These are phyloP conservation scores for Cheilosia impressa DNA, from an alignment of 2,888 invertebrate species.

Conservation along the genomic window DNA sequence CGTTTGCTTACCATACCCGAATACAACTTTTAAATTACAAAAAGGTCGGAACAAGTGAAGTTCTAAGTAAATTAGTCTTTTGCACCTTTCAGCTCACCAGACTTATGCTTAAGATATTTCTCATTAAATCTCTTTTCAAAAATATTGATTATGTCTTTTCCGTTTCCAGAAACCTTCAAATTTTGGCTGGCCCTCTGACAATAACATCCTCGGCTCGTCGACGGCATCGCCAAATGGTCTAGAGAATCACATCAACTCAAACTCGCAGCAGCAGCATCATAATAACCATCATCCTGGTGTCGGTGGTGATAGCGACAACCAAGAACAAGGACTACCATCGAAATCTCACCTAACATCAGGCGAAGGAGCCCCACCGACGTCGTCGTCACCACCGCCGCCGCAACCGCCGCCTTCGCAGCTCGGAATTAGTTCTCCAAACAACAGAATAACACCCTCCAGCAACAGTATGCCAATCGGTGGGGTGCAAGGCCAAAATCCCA, in stretches of 20 bases:
- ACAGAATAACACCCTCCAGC: slow-evolving; percentile 70
- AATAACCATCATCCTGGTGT: slow-evolving; percentile 69
- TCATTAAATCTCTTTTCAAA: background rate
- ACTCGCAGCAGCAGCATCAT: slow-evolving; percentile 65
- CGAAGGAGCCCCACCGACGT: slow-evolving; percentile 66
- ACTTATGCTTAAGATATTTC: too few species aligned
- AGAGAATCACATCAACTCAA: slow-evolving; percentile 63
- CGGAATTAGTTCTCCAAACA: slow-evolving; percentile 67
- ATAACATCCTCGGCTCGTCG: slow-evolving; percentile 72
- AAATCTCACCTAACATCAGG: slow-evolving; percentile 65
- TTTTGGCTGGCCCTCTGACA: slow-evolving; percentile 86
- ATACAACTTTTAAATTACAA: too few species aligned
- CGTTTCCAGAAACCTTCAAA: slow-evolving; percentile 86
- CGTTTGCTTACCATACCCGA: too few species aligned
- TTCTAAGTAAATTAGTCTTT: too few species aligned
- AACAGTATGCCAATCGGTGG: slow-evolving; percentile 83
- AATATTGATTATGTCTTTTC: background rate
- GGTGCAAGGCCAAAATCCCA: slow-evolving; percentile 86
- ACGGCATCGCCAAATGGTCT: slow-evolving; percentile 66
- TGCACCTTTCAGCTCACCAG: too few species aligned
- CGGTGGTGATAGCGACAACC: slow-evolving; percentile 70
- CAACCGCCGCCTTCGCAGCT: slow-evolving; percentile 77
- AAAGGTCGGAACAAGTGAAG: too few species aligned
- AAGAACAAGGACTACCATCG: slow-evolving; percentile 66
- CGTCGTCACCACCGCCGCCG: slow-evolving; percentile 77